Evolutionary conservation across 92 coral and sea anemone genomes (phyloP).

Genomic region (Palythoa heliodiscus): DNA sequence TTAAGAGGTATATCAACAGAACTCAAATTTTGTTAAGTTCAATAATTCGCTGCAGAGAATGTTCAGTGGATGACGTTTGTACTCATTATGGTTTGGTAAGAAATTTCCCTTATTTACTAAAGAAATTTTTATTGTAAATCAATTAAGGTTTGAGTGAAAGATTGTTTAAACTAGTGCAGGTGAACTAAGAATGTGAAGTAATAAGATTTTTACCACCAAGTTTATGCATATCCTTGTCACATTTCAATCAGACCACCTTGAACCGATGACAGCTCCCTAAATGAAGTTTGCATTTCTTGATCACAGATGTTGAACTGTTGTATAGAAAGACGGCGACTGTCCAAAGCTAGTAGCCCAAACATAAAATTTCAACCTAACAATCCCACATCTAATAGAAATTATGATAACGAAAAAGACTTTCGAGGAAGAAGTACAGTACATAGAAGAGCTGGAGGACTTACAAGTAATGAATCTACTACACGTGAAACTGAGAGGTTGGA

Average conservation of each 20-base stretch:
- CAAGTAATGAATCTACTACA: background rate
- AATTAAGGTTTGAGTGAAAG: background rate
- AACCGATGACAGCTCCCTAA: background rate
- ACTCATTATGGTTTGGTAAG: background rate
- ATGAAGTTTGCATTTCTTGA: background rate
- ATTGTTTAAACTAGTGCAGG: background rate
- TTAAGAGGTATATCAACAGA: background rate
- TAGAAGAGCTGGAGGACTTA: background rate
- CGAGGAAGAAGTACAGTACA: constrained; percentile 16
- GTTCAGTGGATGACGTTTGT: background rate
- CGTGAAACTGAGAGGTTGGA: constrained; percentile 32
- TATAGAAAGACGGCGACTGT: constrained; percentile 85
- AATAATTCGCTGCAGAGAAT: background rate
- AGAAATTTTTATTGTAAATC: no score
- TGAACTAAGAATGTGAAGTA: background rate
- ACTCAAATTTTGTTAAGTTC: background rate
- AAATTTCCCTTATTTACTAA: no score
- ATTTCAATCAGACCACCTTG: background rate
- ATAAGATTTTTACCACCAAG: background rate
- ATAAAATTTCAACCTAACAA: background rate
- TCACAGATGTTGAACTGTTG: constrained; percentile 95
- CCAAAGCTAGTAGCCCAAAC: constrained; percentile 49
- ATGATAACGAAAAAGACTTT: constrained; percentile 16
- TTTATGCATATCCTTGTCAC: background rate
- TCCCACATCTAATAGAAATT: background rate